phyloP scores from a whole-genome alignment of 1,140 invertebrate genomes.

The Andrena cerasifolii region DNA sequence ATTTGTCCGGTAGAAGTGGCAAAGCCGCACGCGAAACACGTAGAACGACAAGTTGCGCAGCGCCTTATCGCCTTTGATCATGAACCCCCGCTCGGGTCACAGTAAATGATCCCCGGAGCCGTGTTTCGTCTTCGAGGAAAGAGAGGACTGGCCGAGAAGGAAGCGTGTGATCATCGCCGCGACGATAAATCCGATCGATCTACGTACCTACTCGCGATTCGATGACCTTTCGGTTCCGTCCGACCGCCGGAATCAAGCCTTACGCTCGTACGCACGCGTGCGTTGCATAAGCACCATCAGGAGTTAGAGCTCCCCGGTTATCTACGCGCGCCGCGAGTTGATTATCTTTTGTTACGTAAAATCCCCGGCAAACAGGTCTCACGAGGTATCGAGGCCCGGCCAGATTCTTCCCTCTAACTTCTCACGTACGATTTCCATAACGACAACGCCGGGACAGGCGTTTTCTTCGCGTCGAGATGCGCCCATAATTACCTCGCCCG shows the following conservation, averaged over 20 bases:
- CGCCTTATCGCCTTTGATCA: conserved; percentile 22
- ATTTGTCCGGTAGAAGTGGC: conserved; percentile 39
- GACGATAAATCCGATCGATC: background rate
- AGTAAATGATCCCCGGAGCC: background rate
- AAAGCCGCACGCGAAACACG: conserved; percentile 46
- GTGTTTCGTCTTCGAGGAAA: too few relatives aligned
- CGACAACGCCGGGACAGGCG: background rate
- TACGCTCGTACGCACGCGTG: background rate
- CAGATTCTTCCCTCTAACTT: conserved; percentile 26
- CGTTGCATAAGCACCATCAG: conserved; percentile 37
- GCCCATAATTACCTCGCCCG: conserved; percentile 29
- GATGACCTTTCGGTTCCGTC: background rate
- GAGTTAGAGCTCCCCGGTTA: conserved; percentile 47
- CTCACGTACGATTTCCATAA: conserved; percentile 32
- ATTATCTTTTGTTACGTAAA: conserved; percentile 65
- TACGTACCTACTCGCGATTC: background rate
- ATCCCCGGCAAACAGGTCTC: conserved; percentile 53
- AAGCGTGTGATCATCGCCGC: background rate
- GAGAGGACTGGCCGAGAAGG: background rate
- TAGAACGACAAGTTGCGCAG: conserved; percentile 54
- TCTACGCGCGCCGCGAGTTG: conserved; percentile 27
- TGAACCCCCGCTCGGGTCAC: conserved; percentile 7
- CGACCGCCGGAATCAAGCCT: background rate
- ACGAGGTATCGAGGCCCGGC: conserved; percentile 42
- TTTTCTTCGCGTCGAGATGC: conserved; percentile 35